A percentile compares a stretch with the other conserved stretches of the same genome.
Evolutionary conservation across 2,888 invertebrate genomes (phyloP).

Genomic region (Auanema freiburgensis): DNA sequence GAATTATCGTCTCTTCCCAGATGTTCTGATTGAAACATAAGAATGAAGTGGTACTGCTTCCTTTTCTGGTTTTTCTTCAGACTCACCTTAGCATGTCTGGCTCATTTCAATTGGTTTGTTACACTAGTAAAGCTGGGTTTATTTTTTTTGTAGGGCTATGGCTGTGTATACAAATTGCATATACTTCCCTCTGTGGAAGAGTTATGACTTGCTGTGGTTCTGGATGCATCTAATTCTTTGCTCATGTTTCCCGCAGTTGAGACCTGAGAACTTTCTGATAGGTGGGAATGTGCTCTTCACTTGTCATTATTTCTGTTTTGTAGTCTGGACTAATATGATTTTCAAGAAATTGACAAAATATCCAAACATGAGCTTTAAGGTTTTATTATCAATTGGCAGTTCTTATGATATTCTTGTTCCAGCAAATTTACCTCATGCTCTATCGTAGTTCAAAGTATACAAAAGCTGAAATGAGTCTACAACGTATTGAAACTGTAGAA

Average conservation of each 20-base stretch:
- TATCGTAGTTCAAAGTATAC: slow-evolving; percentile 45
- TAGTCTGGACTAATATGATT: slow-evolving; percentile 55
- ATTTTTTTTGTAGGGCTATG: slow-evolving; percentile 30
- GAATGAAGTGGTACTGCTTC: slow-evolving; percentile 53
- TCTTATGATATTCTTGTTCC: too few species aligned
- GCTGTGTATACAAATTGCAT: slow-evolving; percentile 57
- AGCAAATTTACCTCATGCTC: slow-evolving; percentile 52
- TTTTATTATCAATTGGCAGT: too few species aligned
- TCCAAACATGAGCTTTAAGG: slow-evolving; percentile 51
- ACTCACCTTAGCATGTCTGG: slow-evolving; percentile 57
- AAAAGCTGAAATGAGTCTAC: slow-evolving; percentile 49
- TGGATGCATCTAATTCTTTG: slow-evolving; percentile 61
- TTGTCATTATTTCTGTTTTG: not conserved
- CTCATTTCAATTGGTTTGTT: slow-evolving; percentile 59
- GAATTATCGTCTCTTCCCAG: too few species aligned
- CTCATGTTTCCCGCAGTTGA: slow-evolving; percentile 54
- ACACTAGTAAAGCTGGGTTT: not conserved
- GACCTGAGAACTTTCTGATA: slow-evolving; percentile 43
- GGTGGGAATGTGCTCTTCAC: slow-evolving; percentile 45
- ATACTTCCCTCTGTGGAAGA: slow-evolving; percentile 61
- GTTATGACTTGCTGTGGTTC: slow-evolving; percentile 62
- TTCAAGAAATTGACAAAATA: slow-evolving; percentile 46
- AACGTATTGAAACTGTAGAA: slow-evolving; percentile 35
- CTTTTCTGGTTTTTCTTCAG: slow-evolving; percentile 61
- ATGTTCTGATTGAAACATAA: not conserved